phyloP scores from a whole-genome alignment of 2,113 vertebrate genomes.

The Corydoras sp. region DNA sequence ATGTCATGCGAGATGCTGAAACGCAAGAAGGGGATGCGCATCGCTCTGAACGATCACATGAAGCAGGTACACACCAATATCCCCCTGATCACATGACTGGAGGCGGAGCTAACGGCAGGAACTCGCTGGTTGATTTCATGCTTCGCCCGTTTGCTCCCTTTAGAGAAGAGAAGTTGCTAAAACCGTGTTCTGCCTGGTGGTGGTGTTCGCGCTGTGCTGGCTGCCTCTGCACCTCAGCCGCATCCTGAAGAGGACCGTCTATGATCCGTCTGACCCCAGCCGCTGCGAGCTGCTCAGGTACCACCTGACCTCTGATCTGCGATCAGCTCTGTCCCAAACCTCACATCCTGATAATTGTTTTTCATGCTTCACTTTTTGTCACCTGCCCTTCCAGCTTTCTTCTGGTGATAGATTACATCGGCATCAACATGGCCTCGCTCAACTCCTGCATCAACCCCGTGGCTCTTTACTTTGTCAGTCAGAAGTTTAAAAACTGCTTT shows the following conservation, averaged over 20 bases:
- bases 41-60: conserved; percentile 87
- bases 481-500: conserved; percentile 92
- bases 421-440: conserved; percentile 89
- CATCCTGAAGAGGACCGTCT: conserved; percentile 83
- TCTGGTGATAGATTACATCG: conserved; percentile 86
- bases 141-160: background rate
- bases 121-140: background rate
- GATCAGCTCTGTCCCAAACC: background rate
- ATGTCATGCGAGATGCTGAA: conserved; percentile 90
- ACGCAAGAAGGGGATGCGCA: conserved; percentile 81
- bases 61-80: conserved; percentile 69
- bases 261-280: conserved; percentile 72
- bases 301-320: no score
- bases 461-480: conserved; percentile 86
- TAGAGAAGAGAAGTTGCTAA: conserved; percentile 86
- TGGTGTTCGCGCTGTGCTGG: conserved; percentile 88
- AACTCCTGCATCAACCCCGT: conserved; percentile 92
- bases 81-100: background rate
- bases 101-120: no score
- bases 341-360: background rate
- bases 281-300: conserved; percentile 87
- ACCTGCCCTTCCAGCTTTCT: conserved; percentile 68
- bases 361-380: conserved; percentile 32
- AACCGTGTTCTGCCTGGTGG: conserved; percentile 85
- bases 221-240: conserved; percentile 86